Conservation (phyloP, 2,113 vertebrate genomes). For the Proterorhinus semilunaris region DNA sequence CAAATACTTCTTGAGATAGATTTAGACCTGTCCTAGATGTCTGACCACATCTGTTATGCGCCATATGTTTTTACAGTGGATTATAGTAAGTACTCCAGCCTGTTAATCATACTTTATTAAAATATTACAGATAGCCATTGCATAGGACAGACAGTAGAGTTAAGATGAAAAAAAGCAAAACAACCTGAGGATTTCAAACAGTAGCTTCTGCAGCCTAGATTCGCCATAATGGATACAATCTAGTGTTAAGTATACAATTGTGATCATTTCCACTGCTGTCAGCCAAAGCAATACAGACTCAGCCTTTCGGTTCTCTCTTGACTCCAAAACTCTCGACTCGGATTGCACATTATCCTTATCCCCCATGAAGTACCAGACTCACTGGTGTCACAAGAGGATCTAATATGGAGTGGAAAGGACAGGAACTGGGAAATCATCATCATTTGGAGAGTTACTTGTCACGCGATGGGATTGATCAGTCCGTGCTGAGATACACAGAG, state of each 20-base stretch:
- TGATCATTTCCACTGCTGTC: constrained; percentile 65
- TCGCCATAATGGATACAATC: constrained; percentile 25
- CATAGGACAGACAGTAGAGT: constrained; percentile 32
- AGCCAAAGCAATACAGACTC: constrained; percentile 37
- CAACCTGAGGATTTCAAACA: constrained; percentile 1
- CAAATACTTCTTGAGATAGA: constrained; percentile 57
- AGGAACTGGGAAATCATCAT: constrained; percentile 64
- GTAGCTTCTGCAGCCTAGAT: constrained; percentile 23
- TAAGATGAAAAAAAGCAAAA: not conserved
- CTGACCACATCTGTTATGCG: constrained; percentile 51
- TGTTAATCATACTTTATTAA: constrained; percentile 36
- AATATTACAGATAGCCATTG: constrained; percentile 30
- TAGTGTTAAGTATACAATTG: constrained; percentile 50
- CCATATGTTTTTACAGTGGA: constrained; percentile 56
- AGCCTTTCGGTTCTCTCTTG: constrained; percentile 59
- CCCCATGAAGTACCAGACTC: constrained; percentile 62
- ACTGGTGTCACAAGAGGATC: constrained; percentile 59
- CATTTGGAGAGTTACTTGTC: constrained; percentile 70
- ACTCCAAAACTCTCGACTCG: constrained; percentile 55
- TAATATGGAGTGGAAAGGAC: constrained; percentile 64
- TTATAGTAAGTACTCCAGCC: constrained; percentile 36
- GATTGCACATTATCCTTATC: constrained; percentile 68
- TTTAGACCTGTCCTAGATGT: constrained; percentile 70
- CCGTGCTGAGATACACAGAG: constrained; percentile 60
- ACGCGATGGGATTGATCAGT: constrained; percentile 73